Percentiles rank a stretch among this genome's conserved stretches.
phyloP scores from a whole-genome alignment of 2,888 invertebrate genomes.

The Leucoma salicis region DNA sequence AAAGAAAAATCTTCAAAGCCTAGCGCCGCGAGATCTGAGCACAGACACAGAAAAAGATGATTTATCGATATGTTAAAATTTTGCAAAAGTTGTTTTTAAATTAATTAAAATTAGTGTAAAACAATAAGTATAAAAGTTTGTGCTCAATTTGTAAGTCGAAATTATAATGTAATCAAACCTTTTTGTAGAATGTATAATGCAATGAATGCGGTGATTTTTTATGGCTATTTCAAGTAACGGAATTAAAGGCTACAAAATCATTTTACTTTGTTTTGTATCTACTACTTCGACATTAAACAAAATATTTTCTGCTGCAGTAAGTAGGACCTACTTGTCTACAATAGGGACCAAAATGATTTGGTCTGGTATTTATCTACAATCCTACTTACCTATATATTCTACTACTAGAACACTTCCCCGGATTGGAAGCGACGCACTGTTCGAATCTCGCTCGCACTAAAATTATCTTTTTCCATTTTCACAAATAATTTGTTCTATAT shows the following conservation, averaged over 20 bases:
- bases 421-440: too few species aligned
- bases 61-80: slow-evolving; percentile 2
- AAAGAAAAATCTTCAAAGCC: slow-evolving; percentile 67
- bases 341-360: too few species aligned
- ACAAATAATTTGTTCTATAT: too few species aligned
- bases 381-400: too few species aligned
- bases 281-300: too few species aligned
- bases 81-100: slow-evolving; percentile 3
- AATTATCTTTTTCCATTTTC: too few species aligned
- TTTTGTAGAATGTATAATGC: slow-evolving; percentile 13
- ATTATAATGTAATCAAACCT: slow-evolving; percentile 1
- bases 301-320: too few species aligned
- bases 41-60: slow-evolving; percentile 69
- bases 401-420: too few species aligned
- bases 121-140: slow-evolving; percentile 7
- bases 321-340: too few species aligned
- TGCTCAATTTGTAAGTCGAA: slow-evolving; percentile 1
- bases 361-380: too few species aligned
- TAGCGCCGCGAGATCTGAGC: slow-evolving; percentile 64
- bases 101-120: slow-evolving; percentile 9
- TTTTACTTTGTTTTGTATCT: slow-evolving; percentile 1
- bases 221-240: slow-evolving; percentile 20
- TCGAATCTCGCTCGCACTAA: too few species aligned
- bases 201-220: slow-evolving; percentile 22
- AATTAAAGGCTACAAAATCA: slow-evolving; percentile 19